Percentiles rank a stretch among this genome's conserved stretches.
phyloP scores from a whole-genome alignment of 2,797 vertebrate genomes.

The Coccyzus lansbergi region DNA sequence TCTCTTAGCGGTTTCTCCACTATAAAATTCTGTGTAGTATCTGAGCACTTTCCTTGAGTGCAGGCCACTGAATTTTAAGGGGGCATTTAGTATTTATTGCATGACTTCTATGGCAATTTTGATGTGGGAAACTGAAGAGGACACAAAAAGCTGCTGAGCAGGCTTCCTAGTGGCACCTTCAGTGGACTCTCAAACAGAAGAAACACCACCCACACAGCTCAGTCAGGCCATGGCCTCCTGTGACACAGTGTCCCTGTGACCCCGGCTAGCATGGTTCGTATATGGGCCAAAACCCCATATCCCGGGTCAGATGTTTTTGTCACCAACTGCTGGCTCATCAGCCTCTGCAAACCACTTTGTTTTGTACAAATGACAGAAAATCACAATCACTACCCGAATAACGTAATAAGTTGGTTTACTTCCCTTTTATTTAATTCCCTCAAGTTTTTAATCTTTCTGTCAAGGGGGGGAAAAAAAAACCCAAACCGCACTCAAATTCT shows the following conservation, averaged over 20 bases:
- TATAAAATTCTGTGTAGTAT: neutral
- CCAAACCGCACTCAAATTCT: neutral
- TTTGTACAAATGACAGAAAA: neutral
- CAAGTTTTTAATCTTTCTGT: neutral
- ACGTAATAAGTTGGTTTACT: neutral
- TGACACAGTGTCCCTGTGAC: neutral
- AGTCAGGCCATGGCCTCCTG: neutral
- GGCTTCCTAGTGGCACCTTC: neutral
- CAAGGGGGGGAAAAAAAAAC: neutral
- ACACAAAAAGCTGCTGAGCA: neutral
- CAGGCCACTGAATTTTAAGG: neutral
- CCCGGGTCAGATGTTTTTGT: neutral
- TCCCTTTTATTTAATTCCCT: neutral
- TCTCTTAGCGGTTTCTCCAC: neutral
- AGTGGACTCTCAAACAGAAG: neutral
- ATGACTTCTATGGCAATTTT: neutral
- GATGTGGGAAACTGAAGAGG: neutral
- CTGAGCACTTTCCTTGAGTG: neutral
- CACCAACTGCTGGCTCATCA: neutral
- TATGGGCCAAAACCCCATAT: neutral
- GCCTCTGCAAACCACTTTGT: neutral
- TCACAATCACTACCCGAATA: neutral
- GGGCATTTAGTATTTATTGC: neutral
- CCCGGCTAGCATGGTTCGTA: neutral
- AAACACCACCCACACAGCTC: neutral